Conservation (phyloP, 2,797 vertebrate species). For the Acanthornis magna region DNA sequence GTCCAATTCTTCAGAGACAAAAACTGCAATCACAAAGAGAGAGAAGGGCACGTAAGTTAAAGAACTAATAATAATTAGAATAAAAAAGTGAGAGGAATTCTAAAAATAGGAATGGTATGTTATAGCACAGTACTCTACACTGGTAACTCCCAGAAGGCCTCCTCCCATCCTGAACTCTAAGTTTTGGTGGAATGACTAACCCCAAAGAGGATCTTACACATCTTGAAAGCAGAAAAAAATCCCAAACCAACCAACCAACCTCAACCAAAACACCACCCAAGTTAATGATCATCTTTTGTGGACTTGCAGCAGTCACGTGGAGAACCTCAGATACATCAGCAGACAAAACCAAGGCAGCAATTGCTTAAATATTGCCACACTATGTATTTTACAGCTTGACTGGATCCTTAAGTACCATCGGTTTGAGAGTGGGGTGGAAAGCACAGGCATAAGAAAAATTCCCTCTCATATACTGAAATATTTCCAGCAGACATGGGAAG, state of each 20-base stretch:
- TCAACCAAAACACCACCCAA: background rate
- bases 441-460: background rate
- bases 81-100: background rate
- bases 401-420: background rate
- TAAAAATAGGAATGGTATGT: background rate
- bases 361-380: background rate
- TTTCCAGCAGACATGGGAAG: background rate
- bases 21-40: slow-evolving; percentile 78
- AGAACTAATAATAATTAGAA: background rate
- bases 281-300: background rate
- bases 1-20: slow-evolving; percentile 95
- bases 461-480: background rate
- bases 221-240: background rate
- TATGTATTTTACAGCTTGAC: background rate
- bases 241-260: background rate
- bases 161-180: background rate
- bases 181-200: background rate
- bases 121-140: background rate
- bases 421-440: background rate
- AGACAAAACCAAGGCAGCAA: background rate
- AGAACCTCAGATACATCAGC: background rate
- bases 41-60: background rate
- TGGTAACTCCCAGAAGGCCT: background rate
- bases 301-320: background rate
- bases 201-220: background rate